Evolutionary conservation across 1,140 invertebrate genomes (phyloP).

Genomic region (Cyrtorhinus lividipennis): DNA sequence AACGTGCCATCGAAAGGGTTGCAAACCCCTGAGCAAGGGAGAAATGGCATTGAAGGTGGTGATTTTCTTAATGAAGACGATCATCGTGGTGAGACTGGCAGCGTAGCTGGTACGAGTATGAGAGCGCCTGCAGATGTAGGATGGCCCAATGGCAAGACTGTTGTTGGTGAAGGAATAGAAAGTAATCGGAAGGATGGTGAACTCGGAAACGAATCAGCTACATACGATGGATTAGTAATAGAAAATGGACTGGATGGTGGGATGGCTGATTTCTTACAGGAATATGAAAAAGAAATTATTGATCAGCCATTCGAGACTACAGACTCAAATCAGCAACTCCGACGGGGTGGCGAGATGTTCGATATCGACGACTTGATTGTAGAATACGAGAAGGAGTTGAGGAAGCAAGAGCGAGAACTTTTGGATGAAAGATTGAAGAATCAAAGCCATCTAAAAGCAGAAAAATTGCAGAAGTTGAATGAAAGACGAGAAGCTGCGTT

Average conservation of each 20-base stretch:
- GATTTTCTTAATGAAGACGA: too few relatives aligned
- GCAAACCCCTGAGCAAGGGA: neutral
- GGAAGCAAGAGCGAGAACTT: neutral
- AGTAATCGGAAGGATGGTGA: too few relatives aligned
- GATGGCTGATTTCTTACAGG: neutral
- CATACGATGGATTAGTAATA: too few relatives aligned
- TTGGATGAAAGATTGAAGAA: neutral
- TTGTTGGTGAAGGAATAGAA: too few relatives aligned
- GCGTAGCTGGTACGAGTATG: too few relatives aligned
- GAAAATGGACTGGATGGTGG: too few relatives aligned
- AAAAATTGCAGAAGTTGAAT: neutral
- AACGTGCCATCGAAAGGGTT: neutral
- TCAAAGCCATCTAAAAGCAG: neutral
- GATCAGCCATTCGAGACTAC: neutral
- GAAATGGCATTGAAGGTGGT: too few relatives aligned
- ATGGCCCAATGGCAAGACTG: too few relatives aligned
- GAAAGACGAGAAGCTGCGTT: neutral
- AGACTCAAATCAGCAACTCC: neutral
- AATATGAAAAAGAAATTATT: neutral
- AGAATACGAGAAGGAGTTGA: neutral
- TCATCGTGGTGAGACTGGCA: too few relatives aligned
- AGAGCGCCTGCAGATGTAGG: too few relatives aligned
- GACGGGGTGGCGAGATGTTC: neutral
- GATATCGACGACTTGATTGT: neutral
- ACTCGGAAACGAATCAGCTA: too few relatives aligned